Evolutionary conservation across 2,797 vertebrate species (phyloP), one percentile per base, ranked within the genome.

Genomic region (Basileuterus tristriatus): DNA sequence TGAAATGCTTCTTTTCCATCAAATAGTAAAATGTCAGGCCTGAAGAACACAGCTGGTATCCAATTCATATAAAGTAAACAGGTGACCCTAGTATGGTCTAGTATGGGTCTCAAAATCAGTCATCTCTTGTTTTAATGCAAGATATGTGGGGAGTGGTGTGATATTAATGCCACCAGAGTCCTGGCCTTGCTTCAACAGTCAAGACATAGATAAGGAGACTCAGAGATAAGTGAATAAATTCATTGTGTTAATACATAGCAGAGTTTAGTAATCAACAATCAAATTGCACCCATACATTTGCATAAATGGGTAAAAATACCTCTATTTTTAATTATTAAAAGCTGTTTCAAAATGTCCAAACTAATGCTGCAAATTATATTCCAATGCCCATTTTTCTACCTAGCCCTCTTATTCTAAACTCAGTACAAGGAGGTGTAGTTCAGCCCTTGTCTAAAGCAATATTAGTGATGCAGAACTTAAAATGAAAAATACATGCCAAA

Each of bases 251-350:
- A 96, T 94, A 74, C 46, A 87, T 16, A 94, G 74, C 36, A 89
- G 62, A 90, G 91, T 96, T 95, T 94, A 97, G 94, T 95, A 97
- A 75, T 89, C 87, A 94, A 91, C 87, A 95, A 88, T 63, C 75
- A 92, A 90, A 80, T 93, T 76, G 92, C 68, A 90, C 85, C 79
- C 79, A 88, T 59, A 96, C 75, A 1, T 65, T 91, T 78, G 60
- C 63, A 95, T 30, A 94, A 94, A 89, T 96, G 97, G 97, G 97
- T 97, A 97, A 97, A 97, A 97, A 96, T 97, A 97, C 97, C 97
- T 97, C 89, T 89, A 47, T 36, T 83, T 95, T 92, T 58, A 65
- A 68, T 78, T 68, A 41, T 68, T 77, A 68, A 92, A 89, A 90
- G 46, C 17, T 79, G 55, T 70, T 29, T 64, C 47, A 94, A 63